Evolutionary conservation across 2,113 vertebrate genomes (phyloP).

Genomic region (Thomomys bottae): DNA sequence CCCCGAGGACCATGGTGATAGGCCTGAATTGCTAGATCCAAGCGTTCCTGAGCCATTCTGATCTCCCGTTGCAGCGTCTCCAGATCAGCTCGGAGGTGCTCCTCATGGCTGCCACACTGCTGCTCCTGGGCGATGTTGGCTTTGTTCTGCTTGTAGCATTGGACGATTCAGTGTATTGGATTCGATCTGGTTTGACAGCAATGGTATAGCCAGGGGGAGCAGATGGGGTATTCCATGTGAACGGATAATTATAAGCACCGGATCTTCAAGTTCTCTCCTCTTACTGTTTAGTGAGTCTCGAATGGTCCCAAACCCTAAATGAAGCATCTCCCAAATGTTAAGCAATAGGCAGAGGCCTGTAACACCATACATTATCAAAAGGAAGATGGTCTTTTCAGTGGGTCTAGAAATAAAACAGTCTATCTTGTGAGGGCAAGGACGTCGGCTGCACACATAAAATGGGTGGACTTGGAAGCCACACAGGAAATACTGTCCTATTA

Average conservation of each 20-base stretch:
- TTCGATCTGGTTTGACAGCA: conserved; percentile 95
- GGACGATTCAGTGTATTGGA: conserved; percentile 96
- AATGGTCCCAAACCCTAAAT: conserved; percentile 95
- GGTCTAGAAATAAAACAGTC: conserved; percentile 98
- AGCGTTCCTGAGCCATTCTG: conserved; percentile 92
- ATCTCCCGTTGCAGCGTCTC: conserved; percentile 95
- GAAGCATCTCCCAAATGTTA: conserved; percentile 98
- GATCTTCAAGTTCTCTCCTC: conserved; percentile 90
- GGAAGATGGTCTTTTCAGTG: conserved; percentile 98
- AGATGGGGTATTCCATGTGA: conserved; percentile 97
- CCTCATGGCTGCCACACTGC: conserved; percentile 95
- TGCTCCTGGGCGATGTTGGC: conserved; percentile 97
- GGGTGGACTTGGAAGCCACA: conserved; percentile 96
- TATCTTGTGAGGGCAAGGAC: conserved; percentile 95
- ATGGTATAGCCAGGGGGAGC: conserved; percentile 98
- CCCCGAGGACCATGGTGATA: conserved; percentile 89
- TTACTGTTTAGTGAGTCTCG: conserved; percentile 92
- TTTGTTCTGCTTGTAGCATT: conserved; percentile 98
- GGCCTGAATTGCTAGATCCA: conserved; percentile 95
- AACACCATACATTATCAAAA: conserved; percentile 98
- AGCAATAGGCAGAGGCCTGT: conserved; percentile 94
- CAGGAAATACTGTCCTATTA: conserved; percentile 95
- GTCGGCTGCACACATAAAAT: conserved; percentile 91
- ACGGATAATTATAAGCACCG: conserved; percentile 94
- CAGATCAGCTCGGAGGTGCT: conserved; percentile 93